Evolutionary conservation across 1,140 invertebrate genomes (phyloP).

Genomic region (Littorina saxatilis): DNA sequence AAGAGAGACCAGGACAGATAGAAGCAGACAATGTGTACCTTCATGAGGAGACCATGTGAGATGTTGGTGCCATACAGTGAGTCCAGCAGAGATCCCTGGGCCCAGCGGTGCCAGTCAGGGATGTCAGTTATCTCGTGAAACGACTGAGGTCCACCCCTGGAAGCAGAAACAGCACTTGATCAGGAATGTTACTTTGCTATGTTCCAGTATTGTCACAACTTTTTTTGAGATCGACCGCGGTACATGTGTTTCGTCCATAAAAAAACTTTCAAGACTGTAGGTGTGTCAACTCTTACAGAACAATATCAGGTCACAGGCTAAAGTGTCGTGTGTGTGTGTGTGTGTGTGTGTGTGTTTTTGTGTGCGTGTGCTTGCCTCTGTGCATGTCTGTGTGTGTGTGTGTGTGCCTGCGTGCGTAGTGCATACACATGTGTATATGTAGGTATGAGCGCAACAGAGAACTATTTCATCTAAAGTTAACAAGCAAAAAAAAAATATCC

Average conservation of each 20-base stretch:
- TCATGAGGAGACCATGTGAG: constrained; percentile 25
- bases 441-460: not conserved
- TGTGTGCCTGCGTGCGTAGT: not conserved
- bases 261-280: no score
- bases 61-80: constrained; percentile 42
- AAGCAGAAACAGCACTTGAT: constrained; percentile 17
- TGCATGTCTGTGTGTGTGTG: not conserved
- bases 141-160: constrained; percentile 40
- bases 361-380: not conserved
- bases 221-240: no score
- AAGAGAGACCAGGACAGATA: no score
- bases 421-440: not conserved
- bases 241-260: no score
- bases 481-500: no score
- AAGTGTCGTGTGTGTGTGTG: not conserved
- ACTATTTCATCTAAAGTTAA: no score
- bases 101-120: constrained; percentile 65
- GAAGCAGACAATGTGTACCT: constrained; percentile 13
- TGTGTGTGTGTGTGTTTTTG: not conserved
- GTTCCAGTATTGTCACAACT: no score
- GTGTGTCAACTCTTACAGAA: no score
- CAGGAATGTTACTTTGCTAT: not conserved
- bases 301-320: not conserved
- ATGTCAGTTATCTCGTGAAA: constrained; percentile 46
- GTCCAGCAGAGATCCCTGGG: constrained; percentile 58